A percentile compares a stretch with the other conserved stretches of the same genome.
Evolutionary conservation across 1,140 invertebrate genomes (phyloP).

Genomic region (Glossosoma conforme): DNA sequence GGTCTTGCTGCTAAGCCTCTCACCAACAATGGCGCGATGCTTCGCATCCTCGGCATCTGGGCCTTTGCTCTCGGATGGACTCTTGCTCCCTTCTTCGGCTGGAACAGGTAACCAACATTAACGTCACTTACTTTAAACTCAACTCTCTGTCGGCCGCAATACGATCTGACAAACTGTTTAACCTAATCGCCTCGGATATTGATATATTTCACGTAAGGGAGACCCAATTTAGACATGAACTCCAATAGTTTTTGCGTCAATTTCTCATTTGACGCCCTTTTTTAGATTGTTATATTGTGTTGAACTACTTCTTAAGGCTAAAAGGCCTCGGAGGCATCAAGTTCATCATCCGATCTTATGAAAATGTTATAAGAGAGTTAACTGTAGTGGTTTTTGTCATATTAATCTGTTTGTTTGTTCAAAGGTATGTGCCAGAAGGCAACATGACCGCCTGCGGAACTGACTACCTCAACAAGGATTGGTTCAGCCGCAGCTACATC

Average conservation of each 20-base stretch:
- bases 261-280: background rate
- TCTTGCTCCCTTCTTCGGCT: slow-evolving; percentile 62
- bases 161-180: too few species aligned
- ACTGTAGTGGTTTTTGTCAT: background rate
- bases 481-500: slow-evolving; percentile 59
- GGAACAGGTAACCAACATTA: slow-evolving; percentile 57
- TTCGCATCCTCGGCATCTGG: slow-evolving; percentile 67
- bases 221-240: too few species aligned
- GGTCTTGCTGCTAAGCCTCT: slow-evolving; percentile 62
- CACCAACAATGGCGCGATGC: slow-evolving; percentile 61
- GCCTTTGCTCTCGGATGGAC: slow-evolving; percentile 63
- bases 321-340: background rate
- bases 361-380: too few species aligned
- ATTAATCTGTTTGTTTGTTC: background rate
- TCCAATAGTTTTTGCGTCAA: too few species aligned
- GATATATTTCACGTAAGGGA: too few species aligned
- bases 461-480: slow-evolving; percentile 66
- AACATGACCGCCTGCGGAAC: slow-evolving; percentile 78
- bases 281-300: background rate
- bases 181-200: too few species aligned
- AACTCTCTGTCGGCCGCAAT: too few species aligned
- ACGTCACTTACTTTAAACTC: too few species aligned
- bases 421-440: slow-evolving; percentile 71
- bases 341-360: too few species aligned
- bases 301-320: background rate